These are phyloP conservation scores for Trididemnum clinides DNA, from an alignment of 23 tunicate species.

Conservation along the genomic window DNA sequence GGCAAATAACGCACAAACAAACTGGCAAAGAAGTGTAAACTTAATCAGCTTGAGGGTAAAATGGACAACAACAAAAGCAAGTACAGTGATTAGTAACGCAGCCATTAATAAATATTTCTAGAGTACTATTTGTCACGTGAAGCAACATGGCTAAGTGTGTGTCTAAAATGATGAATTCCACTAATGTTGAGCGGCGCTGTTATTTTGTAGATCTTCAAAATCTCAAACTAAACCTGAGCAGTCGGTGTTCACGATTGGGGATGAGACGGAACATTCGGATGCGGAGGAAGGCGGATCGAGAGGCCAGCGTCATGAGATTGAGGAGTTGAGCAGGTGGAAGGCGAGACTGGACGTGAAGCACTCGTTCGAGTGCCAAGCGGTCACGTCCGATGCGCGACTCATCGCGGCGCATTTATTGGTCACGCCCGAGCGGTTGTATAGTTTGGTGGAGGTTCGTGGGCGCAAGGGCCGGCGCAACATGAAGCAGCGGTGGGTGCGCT, in stretches of 20 bases:
- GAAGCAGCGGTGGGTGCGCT: conserved; percentile 42
- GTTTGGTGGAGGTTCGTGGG: conserved; percentile 52
- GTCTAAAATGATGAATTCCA: no score
- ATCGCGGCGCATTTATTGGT: conserved; percentile 41
- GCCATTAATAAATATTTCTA: no score
- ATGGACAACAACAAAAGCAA: no score
- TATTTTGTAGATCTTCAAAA: background rate
- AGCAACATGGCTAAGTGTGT: no score
- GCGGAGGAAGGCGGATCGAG: conserved; percentile 20
- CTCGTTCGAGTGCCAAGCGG: conserved; percentile 67
- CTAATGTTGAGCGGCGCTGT: background rate
- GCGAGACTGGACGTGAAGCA: conserved; percentile 43
- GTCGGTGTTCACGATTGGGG: conserved; percentile 77
- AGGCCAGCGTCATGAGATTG: conserved; percentile 11
- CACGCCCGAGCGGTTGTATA: conserved; percentile 47
- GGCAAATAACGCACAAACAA: no score
- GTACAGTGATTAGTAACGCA: no score
- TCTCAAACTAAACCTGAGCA: conserved; percentile 1
- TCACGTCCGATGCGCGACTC: conserved; percentile 29
- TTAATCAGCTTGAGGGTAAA: no score
- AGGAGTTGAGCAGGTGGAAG: conserved; percentile 29
- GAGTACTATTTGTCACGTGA: no score
- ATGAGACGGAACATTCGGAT: conserved; percentile 67
- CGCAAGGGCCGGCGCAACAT: conserved; percentile 16
- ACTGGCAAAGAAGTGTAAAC: no score